Evolutionary conservation across 2,113 vertebrate species (phyloP), one percentile per base, ranked within the genome.

Genomic region (Pungitius pungitius): DNA sequence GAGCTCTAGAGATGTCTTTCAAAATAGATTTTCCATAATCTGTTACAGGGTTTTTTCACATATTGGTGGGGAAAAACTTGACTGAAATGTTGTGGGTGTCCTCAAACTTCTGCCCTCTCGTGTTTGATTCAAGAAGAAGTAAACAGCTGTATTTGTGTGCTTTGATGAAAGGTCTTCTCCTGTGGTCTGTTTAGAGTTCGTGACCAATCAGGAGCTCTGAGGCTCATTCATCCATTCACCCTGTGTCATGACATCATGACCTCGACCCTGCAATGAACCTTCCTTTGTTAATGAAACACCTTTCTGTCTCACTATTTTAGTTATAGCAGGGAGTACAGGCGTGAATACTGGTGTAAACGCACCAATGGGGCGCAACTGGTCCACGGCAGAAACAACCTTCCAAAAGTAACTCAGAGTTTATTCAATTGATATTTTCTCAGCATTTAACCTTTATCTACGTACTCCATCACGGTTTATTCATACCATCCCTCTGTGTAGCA

Each of bases 171-270:
- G 60, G 27, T 12, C 42, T 49, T 26, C 22, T 58, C 42, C 45
- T 60, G 9, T 45, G 59, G n/a, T 73, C 22, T 52, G 47, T 42
- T 60, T 15, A 30, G 11, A 42, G 33, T 18, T 42, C 24, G 22
- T 1, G 10, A 65, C 71, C 76, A 80, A 83, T 83, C 76, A 76
- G 72, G 13, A 68, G 37, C 72, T 72, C 62, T 60, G 43, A 59
- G 27, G 8, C 66, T 57, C 71, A 56, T 58, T 6, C 20, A 4
- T 40, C 8, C 18, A 12, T 70, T 71, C 81, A 49, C 40, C 40
- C 27, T 18, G 27, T 17, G 2, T 33, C 55, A 57, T 56, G 49
- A 57, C 15, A 18, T 52, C 45, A 70, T 15, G 22, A 13, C 70
- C 1, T 37, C 20, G 35, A 22, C 43, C 39, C 62, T 45, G 40